Conservation (phyloP, 2,888 invertebrate species). For the Lithophane socia region DNA sequence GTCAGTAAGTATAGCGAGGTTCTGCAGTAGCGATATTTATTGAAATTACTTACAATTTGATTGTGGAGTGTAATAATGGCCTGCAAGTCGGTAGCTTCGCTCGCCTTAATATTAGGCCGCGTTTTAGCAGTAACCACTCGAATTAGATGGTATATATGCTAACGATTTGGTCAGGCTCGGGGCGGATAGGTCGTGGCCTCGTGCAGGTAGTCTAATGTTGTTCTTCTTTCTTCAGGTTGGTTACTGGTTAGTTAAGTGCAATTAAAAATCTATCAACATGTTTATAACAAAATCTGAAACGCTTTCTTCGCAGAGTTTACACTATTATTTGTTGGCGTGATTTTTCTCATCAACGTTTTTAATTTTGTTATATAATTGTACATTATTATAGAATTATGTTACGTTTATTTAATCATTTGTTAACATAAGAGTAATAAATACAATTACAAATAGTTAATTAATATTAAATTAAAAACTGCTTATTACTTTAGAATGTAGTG, state of each 20-base stretch:
- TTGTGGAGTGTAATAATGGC: constrained; percentile 86
- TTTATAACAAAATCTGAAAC: too few species aligned
- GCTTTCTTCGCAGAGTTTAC: too few species aligned
- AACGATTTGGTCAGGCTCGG: constrained; percentile 60
- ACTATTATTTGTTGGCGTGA: too few species aligned
- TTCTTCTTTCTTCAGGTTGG: not conserved
- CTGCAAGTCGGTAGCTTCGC: constrained; percentile 83
- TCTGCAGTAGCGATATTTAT: constrained; percentile 85
- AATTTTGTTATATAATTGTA: too few species aligned
- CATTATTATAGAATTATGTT: too few species aligned
- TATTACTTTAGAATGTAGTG: not conserved
- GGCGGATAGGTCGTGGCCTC: constrained; percentile 36
- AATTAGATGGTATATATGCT: constrained; percentile 83
- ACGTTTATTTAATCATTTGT: too few species aligned
- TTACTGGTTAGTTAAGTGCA: constrained; percentile 1
- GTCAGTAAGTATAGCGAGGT: constrained; percentile 79
- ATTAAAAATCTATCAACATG: not conserved
- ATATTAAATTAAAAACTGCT: not conserved
- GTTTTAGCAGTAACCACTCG: constrained; percentile 83
- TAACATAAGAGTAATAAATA: too few species aligned
- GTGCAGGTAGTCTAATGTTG: constrained; percentile 28
- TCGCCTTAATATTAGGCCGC: constrained; percentile 82
- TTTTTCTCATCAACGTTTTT: too few species aligned
- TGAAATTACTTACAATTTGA: constrained; percentile 90
- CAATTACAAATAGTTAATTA: too few species aligned